Percentiles rank a stretch among this genome's conserved stretches.
phyloP scores from a whole-genome alignment of 2,888 invertebrate genomes.

The Nasonovia ribisnigri region DNA sequence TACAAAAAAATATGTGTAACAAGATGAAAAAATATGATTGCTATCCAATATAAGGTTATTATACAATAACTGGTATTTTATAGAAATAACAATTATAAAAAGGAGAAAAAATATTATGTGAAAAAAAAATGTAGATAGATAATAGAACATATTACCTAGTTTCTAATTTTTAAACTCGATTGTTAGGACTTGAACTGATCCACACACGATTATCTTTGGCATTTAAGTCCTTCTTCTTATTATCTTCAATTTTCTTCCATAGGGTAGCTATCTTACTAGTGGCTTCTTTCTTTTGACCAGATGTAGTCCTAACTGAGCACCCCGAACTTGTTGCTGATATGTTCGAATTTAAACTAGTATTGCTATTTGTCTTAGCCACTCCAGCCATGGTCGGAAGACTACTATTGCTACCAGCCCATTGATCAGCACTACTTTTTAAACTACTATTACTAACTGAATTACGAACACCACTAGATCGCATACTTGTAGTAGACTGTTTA shows the following conservation, averaged over 20 bases:
- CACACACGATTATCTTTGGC: conserved; percentile 76
- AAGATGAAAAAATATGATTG: conserved; percentile 38
- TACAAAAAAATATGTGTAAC: conserved; percentile 25
- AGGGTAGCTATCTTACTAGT: conserved; percentile 85
- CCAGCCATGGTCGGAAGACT: conserved; percentile 70
- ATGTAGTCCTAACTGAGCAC: conserved; percentile 70
- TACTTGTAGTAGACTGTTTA: conserved; percentile 60
- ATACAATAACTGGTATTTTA: conserved; percentile 23
- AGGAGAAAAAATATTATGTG: conserved; percentile 14
- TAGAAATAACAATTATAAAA: conserved; percentile 46
- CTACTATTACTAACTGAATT: conserved; percentile 68
- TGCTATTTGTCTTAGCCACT: conserved; percentile 75
- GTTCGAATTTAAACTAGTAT: conserved; percentile 75
- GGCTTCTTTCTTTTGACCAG: conserved; percentile 74
- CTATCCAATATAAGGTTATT: conserved; percentile 18
- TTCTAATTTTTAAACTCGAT: conserved; percentile 27
- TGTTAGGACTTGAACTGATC: conserved; percentile 70
- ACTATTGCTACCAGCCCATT: conserved; percentile 72
- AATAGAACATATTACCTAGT: neutral
- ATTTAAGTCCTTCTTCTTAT: conserved; percentile 73
- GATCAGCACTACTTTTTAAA: conserved; percentile 70
- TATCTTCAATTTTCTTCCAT: conserved; percentile 83
- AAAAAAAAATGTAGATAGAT: conserved; percentile 26
- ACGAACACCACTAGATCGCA: conserved; percentile 70
- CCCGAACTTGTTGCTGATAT: conserved; percentile 68